Evolutionary conservation across 2,888 invertebrate species (phyloP), one percentile per base, ranked within the genome.

Genomic region (Pseudoips prasinana): DNA sequence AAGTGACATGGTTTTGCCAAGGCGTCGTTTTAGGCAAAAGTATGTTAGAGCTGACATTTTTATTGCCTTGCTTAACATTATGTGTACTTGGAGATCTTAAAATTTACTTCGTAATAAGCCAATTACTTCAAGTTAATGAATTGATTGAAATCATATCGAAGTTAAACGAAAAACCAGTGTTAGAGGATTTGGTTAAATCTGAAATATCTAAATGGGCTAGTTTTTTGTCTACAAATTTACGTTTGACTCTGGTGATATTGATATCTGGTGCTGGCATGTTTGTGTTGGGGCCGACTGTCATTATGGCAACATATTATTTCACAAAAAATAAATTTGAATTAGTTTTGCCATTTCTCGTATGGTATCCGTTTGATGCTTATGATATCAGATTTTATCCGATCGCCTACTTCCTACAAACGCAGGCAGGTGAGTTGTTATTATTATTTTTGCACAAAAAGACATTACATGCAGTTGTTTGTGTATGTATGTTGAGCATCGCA

Each of bases 301-400:
- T 67, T 4, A 51, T 49, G 23, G 43, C 34, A 18, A 39, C 51
- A 7, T 33, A 46, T 17, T 79, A 75, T 40, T 49, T 39, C 3
- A 37, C 39, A 8, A 58, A 64, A 1, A 65, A 64, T 1, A 42
- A 66, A 44, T 11, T 75, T 1, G 44, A 53, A 25, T 45, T 74
- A 5, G 39, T 51, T 17, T 33, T 65, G 8, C 79, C 77, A 0
- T 79, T 68, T 40, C 4, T 61, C 3, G 8, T 66, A 8, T 58
- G 56, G 40, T 79, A 73, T 59, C 78, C 78, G 2, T 76, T 78
- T 39, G 59, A 79, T 49, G 46, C 39, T 7, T 56, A 38, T 1
- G 49, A 63, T 38, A 40, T 64, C 10, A 35, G 38, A n/a, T 32
- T 53, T 29, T 79, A 60, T 56, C 66, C 66, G 0, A 41, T 74